Conservation (phyloP, 2,113 vertebrate species). For the Pseudorhombus dupliciocellatus region DNA sequence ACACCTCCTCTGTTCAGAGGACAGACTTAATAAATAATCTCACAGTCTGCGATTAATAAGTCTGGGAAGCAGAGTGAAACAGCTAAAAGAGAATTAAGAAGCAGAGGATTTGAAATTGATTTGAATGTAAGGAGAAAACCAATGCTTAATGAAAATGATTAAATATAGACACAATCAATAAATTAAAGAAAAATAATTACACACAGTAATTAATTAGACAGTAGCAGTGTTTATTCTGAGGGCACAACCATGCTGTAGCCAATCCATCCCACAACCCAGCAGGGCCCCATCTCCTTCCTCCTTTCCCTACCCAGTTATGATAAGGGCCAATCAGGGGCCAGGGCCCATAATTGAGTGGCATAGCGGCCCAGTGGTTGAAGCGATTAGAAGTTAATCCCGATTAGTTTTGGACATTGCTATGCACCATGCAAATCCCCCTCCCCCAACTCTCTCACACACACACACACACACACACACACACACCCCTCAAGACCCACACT, state of each 20-base stretch:
- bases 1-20: background rate
- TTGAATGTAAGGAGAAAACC: background rate
- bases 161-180: background rate
- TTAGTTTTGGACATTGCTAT: constrained; percentile 78
- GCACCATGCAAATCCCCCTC: constrained; percentile 61
- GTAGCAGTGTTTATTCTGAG: constrained; percentile 33
- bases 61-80: background rate
- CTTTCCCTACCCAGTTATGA: constrained; percentile 51
- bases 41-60: background rate
- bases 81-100: background rate
- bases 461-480: background rate
- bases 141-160: background rate
- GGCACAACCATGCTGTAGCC: constrained; percentile 1
- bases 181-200: background rate
- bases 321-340: constrained; percentile 73
- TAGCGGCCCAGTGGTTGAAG: constrained; percentile 70
- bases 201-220: constrained; percentile 7
- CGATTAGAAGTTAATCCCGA: constrained; percentile 82
- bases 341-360: constrained; percentile 73
- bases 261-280: constrained; percentile 8
- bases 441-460: background rate
- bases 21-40: background rate
- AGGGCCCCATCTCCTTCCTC: background rate
- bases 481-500: constrained; percentile 46
- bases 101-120: background rate